Conservation (phyloP, 2,797 vertebrate species). For the Oreonectes daqikongensis region DNA sequence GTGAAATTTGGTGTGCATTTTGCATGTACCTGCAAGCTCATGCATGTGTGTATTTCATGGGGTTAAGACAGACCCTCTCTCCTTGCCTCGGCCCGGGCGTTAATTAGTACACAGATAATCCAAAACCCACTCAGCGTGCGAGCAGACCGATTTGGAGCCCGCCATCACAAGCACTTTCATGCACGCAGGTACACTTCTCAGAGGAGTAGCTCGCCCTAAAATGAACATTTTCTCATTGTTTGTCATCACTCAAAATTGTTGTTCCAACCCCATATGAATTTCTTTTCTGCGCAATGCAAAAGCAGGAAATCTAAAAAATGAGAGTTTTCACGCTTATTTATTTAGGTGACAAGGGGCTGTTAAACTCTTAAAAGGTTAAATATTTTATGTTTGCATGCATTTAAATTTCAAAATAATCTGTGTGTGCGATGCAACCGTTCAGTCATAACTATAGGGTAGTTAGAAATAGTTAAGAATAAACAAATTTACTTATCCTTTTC, state of each 20-base stretch:
- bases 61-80: slow-evolving; percentile 56
- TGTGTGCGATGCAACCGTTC: no score
- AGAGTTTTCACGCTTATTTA: no score
- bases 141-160: slow-evolving; percentile 50
- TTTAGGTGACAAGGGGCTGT: no score
- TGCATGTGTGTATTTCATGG: slow-evolving; percentile 56
- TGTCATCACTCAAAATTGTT: neutral
- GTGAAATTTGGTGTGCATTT: slow-evolving; percentile 34
- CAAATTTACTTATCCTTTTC: no score
- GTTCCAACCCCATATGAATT: neutral
- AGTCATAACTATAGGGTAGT: no score
- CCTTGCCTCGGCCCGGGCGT: slow-evolving; percentile 57
- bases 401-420: no score
- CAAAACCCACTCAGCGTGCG: slow-evolving; percentile 57
- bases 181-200: slow-evolving; percentile 35
- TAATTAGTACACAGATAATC: slow-evolving; percentile 63
- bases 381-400: no score
- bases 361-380: no score
- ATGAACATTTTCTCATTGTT: neutral
- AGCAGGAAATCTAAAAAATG: no score
- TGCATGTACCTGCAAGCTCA: slow-evolving; percentile 38
- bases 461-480: no score
- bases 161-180: slow-evolving; percentile 25
- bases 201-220: neutral
- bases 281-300: neutral